phyloP scores from a whole-genome alignment of 2,113 vertebrate species.

The Chrysochloris asiatica region DNA sequence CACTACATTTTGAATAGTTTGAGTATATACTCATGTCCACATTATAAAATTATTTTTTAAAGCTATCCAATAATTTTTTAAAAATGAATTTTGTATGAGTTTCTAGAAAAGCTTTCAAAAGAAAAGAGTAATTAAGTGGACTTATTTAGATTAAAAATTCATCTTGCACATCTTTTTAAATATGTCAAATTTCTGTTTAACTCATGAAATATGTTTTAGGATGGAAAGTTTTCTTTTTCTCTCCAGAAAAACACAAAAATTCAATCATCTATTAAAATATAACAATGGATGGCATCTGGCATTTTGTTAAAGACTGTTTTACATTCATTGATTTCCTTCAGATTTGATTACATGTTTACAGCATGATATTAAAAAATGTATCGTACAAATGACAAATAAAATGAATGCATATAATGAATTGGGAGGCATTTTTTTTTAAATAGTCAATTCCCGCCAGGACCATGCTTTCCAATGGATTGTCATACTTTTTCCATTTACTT shows the following conservation, averaged over 20 bases:
- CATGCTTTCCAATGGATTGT: neutral
- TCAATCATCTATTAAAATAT: conserved; percentile 58
- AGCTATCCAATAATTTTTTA: neutral
- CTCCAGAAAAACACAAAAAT: neutral
- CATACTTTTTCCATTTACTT: neutral
- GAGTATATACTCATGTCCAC: neutral
- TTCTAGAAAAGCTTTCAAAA: neutral
- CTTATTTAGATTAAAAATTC: conserved; percentile 58
- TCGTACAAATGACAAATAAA: neutral
- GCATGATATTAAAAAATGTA: conserved; percentile 64
- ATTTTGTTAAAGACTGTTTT: conserved; percentile 44
- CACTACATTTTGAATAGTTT: neutral
- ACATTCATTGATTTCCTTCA: conserved; percentile 60
- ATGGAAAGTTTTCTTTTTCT: neutral
- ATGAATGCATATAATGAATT: neutral
- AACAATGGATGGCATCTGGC: conserved; percentile 4
- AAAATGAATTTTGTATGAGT: neutral
- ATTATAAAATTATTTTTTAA: conserved; percentile 11
- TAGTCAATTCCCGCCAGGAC: neutral
- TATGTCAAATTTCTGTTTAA: conserved; percentile 45
- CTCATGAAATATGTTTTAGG: neutral
- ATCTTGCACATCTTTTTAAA: conserved; percentile 9
- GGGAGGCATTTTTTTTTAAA: neutral
- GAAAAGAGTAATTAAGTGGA: conserved; percentile 64
- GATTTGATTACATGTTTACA: neutral